Evolutionary conservation across 2,797 vertebrate genomes (phyloP).

Genomic region (Alectoris magna): DNA sequence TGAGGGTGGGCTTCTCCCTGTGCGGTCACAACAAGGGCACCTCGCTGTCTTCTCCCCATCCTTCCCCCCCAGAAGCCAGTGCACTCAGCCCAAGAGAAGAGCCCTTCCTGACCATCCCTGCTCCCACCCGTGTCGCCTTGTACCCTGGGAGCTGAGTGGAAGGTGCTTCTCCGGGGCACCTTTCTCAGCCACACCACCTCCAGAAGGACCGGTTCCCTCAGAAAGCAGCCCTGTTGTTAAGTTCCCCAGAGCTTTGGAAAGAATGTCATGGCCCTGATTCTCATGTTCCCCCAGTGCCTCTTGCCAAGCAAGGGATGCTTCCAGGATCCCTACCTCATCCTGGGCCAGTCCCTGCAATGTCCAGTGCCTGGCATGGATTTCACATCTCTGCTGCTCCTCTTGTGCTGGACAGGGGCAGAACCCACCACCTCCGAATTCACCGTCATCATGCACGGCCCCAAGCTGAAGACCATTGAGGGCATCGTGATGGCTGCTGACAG

Average conservation of each 20-base stretch:
- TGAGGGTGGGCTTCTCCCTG: not conserved
- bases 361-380: not conserved
- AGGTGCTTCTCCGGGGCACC: not conserved
- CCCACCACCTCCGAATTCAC: slow-evolving; percentile 99
- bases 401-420: slow-evolving; percentile 87
- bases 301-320: rapidly evolving
- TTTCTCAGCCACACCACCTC: not conserved
- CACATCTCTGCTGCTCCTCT: not conserved
- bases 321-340: not conserved
- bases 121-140: rapidly evolving
- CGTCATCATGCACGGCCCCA: slow-evolving; percentile 96
- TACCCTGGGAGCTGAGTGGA: not conserved
- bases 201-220: not conserved
- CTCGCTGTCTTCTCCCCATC: not conserved
- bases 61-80: not conserved
- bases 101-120: not conserved
- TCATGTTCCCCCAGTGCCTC: not conserved
- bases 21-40: not conserved
- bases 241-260: not conserved
- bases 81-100: not conserved
- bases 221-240: not conserved
- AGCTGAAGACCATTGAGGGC: slow-evolving; percentile 96
- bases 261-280: not conserved
- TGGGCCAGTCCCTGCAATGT: not conserved
- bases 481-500: slow-evolving; percentile 99